phyloP scores from a whole-genome alignment of 2,113 vertebrate species.

The Psophia crepitans region DNA sequence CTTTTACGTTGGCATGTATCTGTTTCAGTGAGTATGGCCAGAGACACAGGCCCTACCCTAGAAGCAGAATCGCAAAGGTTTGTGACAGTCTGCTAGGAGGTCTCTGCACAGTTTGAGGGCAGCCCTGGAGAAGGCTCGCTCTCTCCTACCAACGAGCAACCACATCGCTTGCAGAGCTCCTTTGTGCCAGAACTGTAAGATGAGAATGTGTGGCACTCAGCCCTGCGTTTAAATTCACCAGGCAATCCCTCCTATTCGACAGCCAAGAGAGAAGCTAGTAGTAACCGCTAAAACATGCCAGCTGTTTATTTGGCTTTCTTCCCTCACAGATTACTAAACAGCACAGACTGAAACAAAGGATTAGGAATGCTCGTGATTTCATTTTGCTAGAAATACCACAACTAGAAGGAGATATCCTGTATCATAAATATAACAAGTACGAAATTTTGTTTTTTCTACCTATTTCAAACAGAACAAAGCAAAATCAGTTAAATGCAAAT shows the following conservation, averaged over 20 bases:
- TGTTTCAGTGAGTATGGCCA: background rate
- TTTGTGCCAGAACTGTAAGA: constrained; percentile 13
- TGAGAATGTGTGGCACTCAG: constrained; percentile 4
- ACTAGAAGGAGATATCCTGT: background rate
- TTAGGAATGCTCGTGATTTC: constrained; percentile 18
- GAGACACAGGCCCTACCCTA: background rate
- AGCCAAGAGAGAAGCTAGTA: constrained; percentile 44
- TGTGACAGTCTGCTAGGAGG: background rate
- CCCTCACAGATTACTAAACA: constrained; percentile 54
- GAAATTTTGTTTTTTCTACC: background rate
- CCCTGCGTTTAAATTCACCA: constrained; percentile 38
- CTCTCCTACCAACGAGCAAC: background rate
- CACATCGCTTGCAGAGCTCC: background rate
- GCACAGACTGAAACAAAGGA: constrained; percentile 56
- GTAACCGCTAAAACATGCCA: constrained; percentile 46
- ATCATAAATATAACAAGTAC: background rate
- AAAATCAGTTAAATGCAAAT: background rate
- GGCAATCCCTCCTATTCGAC: constrained; percentile 22
- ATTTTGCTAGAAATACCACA: constrained; percentile 1
- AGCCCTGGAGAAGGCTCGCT: background rate
- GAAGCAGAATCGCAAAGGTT: background rate
- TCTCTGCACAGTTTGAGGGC: background rate
- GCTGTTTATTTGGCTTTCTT: constrained; percentile 64
- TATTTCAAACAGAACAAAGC: background rate
- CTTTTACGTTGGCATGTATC: background rate